These are phyloP conservation scores for Lampris megalopsis DNA, from an alignment of 2,113 vertebrate genomes.

Conservation along the genomic window DNA sequence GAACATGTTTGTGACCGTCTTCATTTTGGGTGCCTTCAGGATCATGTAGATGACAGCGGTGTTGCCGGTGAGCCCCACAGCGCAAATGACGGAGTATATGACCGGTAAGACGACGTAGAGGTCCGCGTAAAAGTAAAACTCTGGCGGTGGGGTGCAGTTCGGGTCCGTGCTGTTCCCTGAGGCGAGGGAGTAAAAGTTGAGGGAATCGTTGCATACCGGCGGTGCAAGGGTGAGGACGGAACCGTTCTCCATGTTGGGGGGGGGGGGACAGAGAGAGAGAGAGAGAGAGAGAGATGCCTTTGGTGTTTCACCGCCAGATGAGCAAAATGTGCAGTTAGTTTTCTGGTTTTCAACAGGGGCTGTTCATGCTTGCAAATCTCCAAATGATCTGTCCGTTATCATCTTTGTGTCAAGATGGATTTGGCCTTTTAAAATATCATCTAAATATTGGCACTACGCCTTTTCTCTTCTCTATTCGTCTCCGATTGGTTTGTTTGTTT, in stretches of 20 bases:
- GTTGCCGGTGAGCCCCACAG: slow-evolving; percentile 89
- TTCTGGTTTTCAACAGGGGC: too few relatives aligned
- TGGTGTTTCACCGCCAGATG: too few relatives aligned
- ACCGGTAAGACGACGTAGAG: slow-evolving; percentile 87
- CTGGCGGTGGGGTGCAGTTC: slow-evolving; percentile 70
- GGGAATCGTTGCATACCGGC: slow-evolving; percentile 72
- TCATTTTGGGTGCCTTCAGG: slow-evolving; percentile 92
- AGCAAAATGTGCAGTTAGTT: too few relatives aligned
- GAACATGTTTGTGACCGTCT: slow-evolving; percentile 93
- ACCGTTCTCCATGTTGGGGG: slow-evolving; percentile 77
- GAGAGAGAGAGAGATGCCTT: too few relatives aligned
- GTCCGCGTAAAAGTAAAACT: slow-evolving; percentile 77
- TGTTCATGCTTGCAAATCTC: too few relatives aligned
- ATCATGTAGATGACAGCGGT: slow-evolving; percentile 91
- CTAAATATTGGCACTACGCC: too few relatives aligned
- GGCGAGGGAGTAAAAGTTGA: slow-evolving; percentile 63
- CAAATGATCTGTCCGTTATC: too few relatives aligned
- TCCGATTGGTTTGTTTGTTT: not conserved
- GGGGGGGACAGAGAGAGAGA: too few relatives aligned
- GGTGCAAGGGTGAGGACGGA: slow-evolving; percentile 17
- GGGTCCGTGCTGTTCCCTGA: slow-evolving; percentile 60
- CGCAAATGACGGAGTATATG: slow-evolving; percentile 89
- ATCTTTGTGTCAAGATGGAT: too few relatives aligned
- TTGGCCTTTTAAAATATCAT: too few relatives aligned
- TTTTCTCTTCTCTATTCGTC: too few relatives aligned